Evolutionary conservation across 2,888 invertebrate genomes (phyloP), one percentile per base, ranked within the genome.

Genomic region (Serripes groenlandicus): DNA sequence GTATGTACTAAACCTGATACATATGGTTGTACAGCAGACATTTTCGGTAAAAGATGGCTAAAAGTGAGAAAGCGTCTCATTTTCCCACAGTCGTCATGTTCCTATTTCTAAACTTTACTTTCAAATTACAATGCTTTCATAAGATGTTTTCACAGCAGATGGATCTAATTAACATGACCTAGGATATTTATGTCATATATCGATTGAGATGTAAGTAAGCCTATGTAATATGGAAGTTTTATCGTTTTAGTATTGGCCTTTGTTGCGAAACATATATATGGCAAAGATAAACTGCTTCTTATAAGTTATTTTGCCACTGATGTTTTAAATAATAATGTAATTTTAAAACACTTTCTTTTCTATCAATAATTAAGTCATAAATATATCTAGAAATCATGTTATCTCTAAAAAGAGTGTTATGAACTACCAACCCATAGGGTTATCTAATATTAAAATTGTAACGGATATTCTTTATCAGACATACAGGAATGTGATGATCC

Each of bases 391-490:
- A 56, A 42, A 42, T 11, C 42, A 11, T 42, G 18, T 11, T 42
- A 7, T 42, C 18, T 11, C 7, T 11, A 7, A 42, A 42, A 42
- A 42, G 42, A 42, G 7, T 7, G 18, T 11, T 42, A 42, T 42
- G 7, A 11, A 42, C 42, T 18, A 42, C 18, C 11, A 18, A 42
- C 15, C 11, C 23, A 56, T 18, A 18, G 56, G 1, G n/a, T 49
- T 70, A 49, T 9, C n/a, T 52, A 0, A n/a, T 26, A n/a, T n/a
- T n/a, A n/a, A n/a, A n/a, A n/a, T n/a, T n/a, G n/a, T n/a, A n/a
- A n/a, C n/a, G n/a, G n/a, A n/a, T n/a, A n/a, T n/a, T n/a, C n/a
- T 42, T 11, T 71, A 49, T 21, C 37, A 79, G 79, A 79, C 54
- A 52, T 64, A 1, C 34, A 75, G 23, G 79, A 79, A 70, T 79